phyloP scores from a whole-genome alignment of 2,888 invertebrate genomes.

The Leptopilina syphax region DNA sequence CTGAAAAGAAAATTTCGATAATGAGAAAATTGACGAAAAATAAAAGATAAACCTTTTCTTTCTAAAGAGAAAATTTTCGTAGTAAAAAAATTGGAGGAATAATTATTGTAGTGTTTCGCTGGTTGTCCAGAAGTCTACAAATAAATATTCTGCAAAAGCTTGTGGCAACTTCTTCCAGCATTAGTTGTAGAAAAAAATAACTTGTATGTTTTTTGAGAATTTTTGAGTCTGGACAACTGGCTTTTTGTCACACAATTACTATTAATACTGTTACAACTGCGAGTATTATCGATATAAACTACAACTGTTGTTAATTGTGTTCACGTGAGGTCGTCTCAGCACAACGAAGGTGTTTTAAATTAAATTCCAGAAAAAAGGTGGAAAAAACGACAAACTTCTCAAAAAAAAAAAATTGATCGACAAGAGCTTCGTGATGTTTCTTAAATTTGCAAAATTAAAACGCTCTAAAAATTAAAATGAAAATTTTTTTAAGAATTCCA shows the following conservation, averaged over 20 bases:
- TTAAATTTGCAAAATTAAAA: too few species aligned
- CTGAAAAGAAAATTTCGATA: too few species aligned
- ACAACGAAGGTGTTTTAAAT: slow-evolving; percentile 49
- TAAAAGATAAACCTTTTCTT: too few species aligned
- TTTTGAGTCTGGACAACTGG: slow-evolving; percentile 11
- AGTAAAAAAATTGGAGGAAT: background rate
- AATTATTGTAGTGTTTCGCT: slow-evolving; percentile 12
- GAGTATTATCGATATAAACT: slow-evolving; percentile 51
- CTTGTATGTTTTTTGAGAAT: background rate
- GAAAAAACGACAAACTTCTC: slow-evolving; percentile 5
- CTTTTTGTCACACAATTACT: slow-evolving; percentile 26
- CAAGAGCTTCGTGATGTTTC: too few species aligned
- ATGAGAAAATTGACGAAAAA: background rate
- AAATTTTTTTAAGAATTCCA: too few species aligned
- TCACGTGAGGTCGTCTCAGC: slow-evolving; percentile 50
- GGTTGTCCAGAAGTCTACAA: slow-evolving; percentile 14
- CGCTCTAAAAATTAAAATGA: too few species aligned
- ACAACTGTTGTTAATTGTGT: slow-evolving; percentile 59
- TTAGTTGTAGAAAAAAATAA: slow-evolving; percentile 2
- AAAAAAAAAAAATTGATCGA: too few species aligned
- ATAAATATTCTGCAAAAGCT: background rate
- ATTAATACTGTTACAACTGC: slow-evolving; percentile 36
- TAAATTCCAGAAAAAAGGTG: background rate
- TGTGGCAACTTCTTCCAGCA: background rate
- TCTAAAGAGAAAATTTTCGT: background rate